Evolutionary conservation across 2,113 vertebrate species (phyloP), one percentile per base, ranked within the genome.

Genomic region (Todiramphus chloris): DNA sequence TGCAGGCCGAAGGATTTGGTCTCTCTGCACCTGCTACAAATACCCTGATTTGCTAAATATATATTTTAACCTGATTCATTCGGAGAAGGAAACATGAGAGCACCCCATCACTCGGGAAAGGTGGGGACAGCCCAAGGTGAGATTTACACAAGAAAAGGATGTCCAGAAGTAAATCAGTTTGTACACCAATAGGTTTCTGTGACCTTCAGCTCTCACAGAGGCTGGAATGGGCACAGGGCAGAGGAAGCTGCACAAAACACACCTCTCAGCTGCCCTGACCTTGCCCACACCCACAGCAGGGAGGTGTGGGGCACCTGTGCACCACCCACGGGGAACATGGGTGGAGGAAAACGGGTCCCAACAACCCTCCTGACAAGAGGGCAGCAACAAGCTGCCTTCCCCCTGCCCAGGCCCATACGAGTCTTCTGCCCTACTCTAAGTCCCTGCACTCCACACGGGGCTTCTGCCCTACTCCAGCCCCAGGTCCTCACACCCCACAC

Each of bases 31-130:
- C n/a, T 74, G 18, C 67, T 55, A 41, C 62, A 37, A 4, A 37
- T 10, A 10, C 17, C 21, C 20, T 23, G 6, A 23, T 30, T 30
- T 58, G 18, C 27, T 64, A 56, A 80, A 43, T 7, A 7, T 0
- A 6, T 15, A 17, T 53, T 62, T 81, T 18, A 66, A 16, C 23
- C 30, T 66, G 59, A 62, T 28, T 69, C 50, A 13, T 58, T 44
- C 2, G 3, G 82, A 91, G 64, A 66, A 3, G 9, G 68, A 20
- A 77, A 77, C 15, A 4, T 1, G 31, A 58, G 60, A 53, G 27
- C 20, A 6, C 3, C 7, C 5, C 0, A 2, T 58, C 74, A 18
- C 39, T 10, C 13, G 0, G 18, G 4, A 50, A 16, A 64, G 21
- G 37, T 10, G 41, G 21, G 44, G 53, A 20, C 8, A 20, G 17